Percentiles rank a stretch among this genome's conserved stretches.
phyloP scores from a whole-genome alignment of 2,888 invertebrate species.

The Gandaritis pyraliata region DNA sequence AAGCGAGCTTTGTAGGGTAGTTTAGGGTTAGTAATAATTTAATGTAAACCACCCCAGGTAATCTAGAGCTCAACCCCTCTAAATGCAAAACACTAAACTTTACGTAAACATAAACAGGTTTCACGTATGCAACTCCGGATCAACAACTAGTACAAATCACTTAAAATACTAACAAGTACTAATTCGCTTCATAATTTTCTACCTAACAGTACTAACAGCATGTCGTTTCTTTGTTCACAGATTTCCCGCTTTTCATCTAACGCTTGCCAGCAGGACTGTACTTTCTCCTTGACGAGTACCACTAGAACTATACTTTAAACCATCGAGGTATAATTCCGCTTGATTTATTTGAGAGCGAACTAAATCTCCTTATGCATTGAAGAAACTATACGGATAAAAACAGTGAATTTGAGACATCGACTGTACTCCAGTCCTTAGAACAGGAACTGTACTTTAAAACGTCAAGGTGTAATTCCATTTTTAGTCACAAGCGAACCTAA shows the following conservation, averaged over 20 bases:
- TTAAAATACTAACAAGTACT: conserved; percentile 56
- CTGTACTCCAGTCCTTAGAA: neutral
- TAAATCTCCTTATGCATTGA: conserved; percentile 32
- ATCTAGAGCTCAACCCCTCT: conserved; percentile 8
- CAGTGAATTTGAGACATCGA: conserved; percentile 29
- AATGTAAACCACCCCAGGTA: conserved; percentile 7
- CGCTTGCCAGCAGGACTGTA: conserved; percentile 44
- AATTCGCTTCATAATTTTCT: conserved; percentile 51
- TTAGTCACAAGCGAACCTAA: neutral
- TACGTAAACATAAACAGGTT: conserved; percentile 16
- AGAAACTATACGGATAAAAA: conserved; percentile 32
- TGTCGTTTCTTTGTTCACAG: conserved; percentile 78
- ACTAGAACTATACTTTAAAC: conserved; percentile 24
- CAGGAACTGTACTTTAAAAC: conserved; percentile 31
- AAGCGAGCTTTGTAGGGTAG: neutral
- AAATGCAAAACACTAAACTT: conserved; percentile 21
- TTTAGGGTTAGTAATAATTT: neutral
- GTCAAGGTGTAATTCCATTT: conserved; percentile 31
- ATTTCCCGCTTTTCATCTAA: conserved; percentile 59
- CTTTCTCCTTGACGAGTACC: conserved; percentile 2
- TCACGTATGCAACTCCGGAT: conserved; percentile 14
- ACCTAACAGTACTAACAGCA: conserved; percentile 74
- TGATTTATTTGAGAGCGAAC: neutral
- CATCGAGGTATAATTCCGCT: conserved; percentile 35
- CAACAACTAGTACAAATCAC: conserved; percentile 25